Base-by-base conservation (phyloP, 1,140 invertebrate genomes). In the Lasioglossum albipes region DNA sequence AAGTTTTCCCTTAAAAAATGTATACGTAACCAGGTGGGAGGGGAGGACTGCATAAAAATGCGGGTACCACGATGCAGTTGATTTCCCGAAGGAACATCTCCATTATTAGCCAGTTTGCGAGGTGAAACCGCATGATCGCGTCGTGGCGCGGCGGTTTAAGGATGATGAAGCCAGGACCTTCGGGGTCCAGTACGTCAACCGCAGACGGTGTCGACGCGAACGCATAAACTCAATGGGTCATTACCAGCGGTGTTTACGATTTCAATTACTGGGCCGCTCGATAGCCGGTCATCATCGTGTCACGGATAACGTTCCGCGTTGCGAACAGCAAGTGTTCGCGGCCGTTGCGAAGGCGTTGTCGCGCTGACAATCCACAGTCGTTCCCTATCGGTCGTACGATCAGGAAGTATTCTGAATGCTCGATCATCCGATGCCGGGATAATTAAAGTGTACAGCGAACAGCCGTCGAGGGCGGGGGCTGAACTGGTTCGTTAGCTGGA, bases 241-340 rank as follows among this genome's bases (percentile, higher is more conserved):
- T 87, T 87, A 83, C 85, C 64, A 13, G 36, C 82, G 59, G 71
- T 87, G 82, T 87, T 87, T 85, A 87, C 81, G 85, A 87, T 87
- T 87, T 85, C 86, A 88, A 88, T 87, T 87, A 87, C 79, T 59
- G 62, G 69, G 10, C 45, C 36, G 61, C 42, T 49, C 54, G 71
- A 83, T 86, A 72, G 59, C 68, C 57, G 62, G 64, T 74, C 65
- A 68, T 86, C 76, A 66, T 45, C 52, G 72, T 64, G 71, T 52
- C 74, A 66, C 52, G 66, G 72, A 80, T 64, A 62, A 76, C 31
- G 57, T 77, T 64, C 57, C 42, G n/a, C 49, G n/a, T 13, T n/a
- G 31, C 66, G 65, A 42, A 22, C 41, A 5, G 36, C 36, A 36
- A 36, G 36, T 36, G 36, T 36, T 36, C 36, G 36, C 36, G 36